Conservation (phyloP, 2,797 vertebrate species). For the Gadopsis bispinosus region DNA sequence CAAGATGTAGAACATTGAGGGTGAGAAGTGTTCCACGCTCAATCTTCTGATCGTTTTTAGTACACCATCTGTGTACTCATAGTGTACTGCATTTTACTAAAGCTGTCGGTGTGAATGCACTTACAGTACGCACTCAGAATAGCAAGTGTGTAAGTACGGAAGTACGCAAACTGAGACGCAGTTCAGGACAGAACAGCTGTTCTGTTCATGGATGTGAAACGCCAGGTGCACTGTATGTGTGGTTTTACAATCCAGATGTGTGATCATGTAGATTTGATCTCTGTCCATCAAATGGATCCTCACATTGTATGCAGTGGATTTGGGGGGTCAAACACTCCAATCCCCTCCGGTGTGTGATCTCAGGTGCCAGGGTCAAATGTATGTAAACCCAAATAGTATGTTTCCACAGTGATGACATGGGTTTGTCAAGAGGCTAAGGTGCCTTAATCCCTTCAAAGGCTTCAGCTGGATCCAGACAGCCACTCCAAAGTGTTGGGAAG, state of each 20-base stretch:
- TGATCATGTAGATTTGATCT: constrained; percentile 28
- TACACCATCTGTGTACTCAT: too few relatives aligned
- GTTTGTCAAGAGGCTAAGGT: constrained; percentile 71
- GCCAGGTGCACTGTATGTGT: constrained; percentile 57
- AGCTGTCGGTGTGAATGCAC: too few relatives aligned
- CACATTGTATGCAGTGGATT: constrained; percentile 55
- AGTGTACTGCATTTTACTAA: too few relatives aligned
- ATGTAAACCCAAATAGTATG: constrained; percentile 66
- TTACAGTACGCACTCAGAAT: too few relatives aligned
- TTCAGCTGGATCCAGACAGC: constrained; percentile 35
- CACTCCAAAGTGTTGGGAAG: constrained; percentile 33
- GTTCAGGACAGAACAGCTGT: background rate
- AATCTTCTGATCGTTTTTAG: too few relatives aligned
- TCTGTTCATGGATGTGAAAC: background rate
- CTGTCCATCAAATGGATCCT: constrained; percentile 59
- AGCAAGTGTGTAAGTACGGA: too few relatives aligned
- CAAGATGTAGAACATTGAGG: too few relatives aligned
- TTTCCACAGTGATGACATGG: constrained; percentile 57
- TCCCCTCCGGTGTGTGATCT: constrained; percentile 55
- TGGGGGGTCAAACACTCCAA: constrained; percentile 54
- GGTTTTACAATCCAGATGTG: constrained; percentile 42
- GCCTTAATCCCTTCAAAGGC: constrained; percentile 73
- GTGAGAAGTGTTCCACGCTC: too few relatives aligned
- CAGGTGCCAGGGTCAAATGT: constrained; percentile 65
- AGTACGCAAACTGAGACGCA: too few relatives aligned